A percentile compares a stretch with the other conserved stretches of the same genome.
These are phyloP conservation scores for Encarsia formosa DNA, from an alignment of 2,888 invertebrate genomes.

Conservation along the genomic window DNA sequence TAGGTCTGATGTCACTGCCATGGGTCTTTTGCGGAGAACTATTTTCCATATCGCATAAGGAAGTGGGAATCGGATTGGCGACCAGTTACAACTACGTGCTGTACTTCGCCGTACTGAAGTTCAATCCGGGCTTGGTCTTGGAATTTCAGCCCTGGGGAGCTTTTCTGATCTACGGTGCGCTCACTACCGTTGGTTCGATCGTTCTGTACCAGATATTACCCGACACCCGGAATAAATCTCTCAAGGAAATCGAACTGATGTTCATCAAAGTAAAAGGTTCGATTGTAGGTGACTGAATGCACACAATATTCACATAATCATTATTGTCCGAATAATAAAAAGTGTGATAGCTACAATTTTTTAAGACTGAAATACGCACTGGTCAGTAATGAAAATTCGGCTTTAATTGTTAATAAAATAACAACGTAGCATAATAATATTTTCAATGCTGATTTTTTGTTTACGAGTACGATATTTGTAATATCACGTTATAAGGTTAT, in stretches of 20 bases:
- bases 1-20: constrained; percentile 65
- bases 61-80: constrained; percentile 65
- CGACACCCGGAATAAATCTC: constrained; percentile 66
- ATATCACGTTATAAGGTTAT: too few relatives aligned
- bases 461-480: too few relatives aligned
- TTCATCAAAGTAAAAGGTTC: constrained; percentile 47
- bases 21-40: constrained; percentile 75
- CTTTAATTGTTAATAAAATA: too few relatives aligned
- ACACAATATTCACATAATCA: too few relatives aligned
- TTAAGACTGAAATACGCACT: too few relatives aligned
- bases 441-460: too few relatives aligned
- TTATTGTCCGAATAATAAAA: constrained; percentile 4
- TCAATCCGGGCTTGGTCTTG: constrained; percentile 60
- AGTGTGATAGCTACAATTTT: constrained; percentile 15
- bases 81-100: constrained; percentile 63
- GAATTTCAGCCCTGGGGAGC: constrained; percentile 59
- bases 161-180: constrained; percentile 61
- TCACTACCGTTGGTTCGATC: constrained; percentile 58
- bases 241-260: constrained; percentile 65
- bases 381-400: too few relatives aligned
- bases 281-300: too few relatives aligned
- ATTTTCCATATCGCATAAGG: constrained; percentile 61
- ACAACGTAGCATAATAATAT: too few relatives aligned
- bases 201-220: constrained; percentile 62
- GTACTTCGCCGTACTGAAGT: constrained; percentile 66